These are phyloP conservation scores for Muntiacus reevesi DNA, from an alignment of 2,113 vertebrate genomes.

Conservation along the genomic window DNA sequence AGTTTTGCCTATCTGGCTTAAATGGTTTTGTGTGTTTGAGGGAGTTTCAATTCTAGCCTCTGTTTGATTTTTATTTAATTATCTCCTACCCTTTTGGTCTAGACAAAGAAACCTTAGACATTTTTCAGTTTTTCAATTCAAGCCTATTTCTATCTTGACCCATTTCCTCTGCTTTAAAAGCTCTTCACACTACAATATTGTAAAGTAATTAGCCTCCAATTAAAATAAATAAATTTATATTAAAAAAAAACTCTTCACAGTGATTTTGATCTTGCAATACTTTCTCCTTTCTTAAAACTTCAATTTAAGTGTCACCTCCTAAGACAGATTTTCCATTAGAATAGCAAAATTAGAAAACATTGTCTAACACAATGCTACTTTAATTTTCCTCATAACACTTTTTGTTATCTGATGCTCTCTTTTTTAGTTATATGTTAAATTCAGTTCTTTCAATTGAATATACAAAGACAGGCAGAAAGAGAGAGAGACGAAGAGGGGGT, in stretches of 20 bases:
- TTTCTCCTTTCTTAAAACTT: not conserved
- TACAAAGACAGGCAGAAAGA: not conserved
- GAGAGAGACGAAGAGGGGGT: fast-evolving
- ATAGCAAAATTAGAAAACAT: not conserved
- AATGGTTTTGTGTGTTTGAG: not conserved
- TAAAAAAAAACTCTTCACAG: not conserved
- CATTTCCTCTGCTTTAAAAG: not conserved
- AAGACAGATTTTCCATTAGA: not conserved
- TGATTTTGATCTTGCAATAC: not conserved
- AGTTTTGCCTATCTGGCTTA: not conserved
- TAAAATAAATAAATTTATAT: too few species aligned
- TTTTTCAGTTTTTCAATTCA: not conserved
- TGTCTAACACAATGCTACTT: not conserved
- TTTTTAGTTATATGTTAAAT: not conserved
- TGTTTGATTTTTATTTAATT: not conserved
- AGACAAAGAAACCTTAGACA: not conserved
- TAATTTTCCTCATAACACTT: not conserved
- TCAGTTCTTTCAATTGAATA: not conserved
- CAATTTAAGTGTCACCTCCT: not conserved
- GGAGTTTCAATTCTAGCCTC: not conserved
- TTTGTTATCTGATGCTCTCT: not conserved
- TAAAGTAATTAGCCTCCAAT: too few species aligned
- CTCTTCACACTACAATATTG: not conserved
- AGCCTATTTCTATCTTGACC: not conserved
- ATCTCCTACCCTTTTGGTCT: fast-evolving